Evolutionary conservation across 2,797 vertebrate species (phyloP).

Genomic region (Manis crassicaudata): DNA sequence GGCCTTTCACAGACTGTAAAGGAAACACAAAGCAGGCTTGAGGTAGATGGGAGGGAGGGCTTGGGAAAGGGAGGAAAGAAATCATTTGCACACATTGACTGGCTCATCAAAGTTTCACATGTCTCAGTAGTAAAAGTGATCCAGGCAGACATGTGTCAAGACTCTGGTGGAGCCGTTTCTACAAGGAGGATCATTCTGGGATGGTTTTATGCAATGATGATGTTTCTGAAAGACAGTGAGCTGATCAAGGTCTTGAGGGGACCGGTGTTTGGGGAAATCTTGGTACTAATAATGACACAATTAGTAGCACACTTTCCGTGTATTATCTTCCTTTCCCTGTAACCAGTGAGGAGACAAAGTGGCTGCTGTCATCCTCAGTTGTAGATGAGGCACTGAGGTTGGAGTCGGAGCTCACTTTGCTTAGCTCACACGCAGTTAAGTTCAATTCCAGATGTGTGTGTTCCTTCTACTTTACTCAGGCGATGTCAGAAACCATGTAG

Average conservation of each 20-base stretch:
- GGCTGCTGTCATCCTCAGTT: background rate
- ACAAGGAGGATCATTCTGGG: background rate
- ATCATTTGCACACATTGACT: background rate
- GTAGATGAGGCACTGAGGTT: background rate
- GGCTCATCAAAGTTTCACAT: background rate
- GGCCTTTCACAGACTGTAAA: constrained; percentile 70
- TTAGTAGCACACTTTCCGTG: background rate
- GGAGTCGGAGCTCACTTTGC: background rate
- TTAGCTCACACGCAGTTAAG: background rate
- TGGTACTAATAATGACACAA: background rate
- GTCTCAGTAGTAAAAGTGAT: background rate
- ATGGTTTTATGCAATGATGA: background rate
- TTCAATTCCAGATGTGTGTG: background rate
- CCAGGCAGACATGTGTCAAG: background rate
- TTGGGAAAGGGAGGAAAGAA: constrained; percentile 48
- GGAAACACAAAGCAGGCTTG: constrained; percentile 56
- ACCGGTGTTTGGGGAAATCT: background rate
- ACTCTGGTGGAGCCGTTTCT: background rate
- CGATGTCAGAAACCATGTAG: background rate
- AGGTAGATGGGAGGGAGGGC: background rate
- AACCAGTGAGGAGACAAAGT: background rate
- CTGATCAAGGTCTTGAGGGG: background rate
- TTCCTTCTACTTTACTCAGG: background rate
- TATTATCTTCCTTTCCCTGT: background rate
- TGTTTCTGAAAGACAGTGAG: background rate